Percentiles rank a stretch among this genome's conserved stretches.
Conservation (phyloP, 2,113 vertebrate genomes). For the Corvus hawaiiensis region DNA sequence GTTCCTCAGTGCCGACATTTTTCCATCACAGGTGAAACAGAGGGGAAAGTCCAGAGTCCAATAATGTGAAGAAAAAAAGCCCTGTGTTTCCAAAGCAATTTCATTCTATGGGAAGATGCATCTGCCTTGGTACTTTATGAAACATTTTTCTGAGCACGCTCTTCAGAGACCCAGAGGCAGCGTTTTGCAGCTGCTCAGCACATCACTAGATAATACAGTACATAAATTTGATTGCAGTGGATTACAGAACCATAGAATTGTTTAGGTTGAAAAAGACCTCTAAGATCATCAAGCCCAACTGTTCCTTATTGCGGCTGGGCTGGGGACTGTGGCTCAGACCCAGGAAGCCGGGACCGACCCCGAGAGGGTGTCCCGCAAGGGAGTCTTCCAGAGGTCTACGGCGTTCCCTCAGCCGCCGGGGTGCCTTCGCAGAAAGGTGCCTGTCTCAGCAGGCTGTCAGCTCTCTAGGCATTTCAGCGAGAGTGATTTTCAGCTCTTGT, state of each 20-base stretch:
- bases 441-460: too few relatives aligned
- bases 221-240: background rate
- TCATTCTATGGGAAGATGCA: background rate
- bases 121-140: background rate
- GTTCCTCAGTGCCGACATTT: background rate
- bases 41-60: background rate
- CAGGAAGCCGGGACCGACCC: too few relatives aligned
- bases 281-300: background rate
- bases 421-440: too few relatives aligned
- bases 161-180: background rate
- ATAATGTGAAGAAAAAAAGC: background rate
- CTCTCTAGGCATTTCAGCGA: too few relatives aligned
- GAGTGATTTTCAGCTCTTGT: too few relatives aligned
- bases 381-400: too few relatives aligned
- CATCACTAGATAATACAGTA: background rate
- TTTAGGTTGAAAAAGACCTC: background rate
- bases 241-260: background rate
- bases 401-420: too few relatives aligned
- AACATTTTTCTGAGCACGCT: background rate
- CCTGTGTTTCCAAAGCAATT: background rate
- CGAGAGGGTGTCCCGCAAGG: too few relatives aligned
- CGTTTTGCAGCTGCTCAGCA: background rate
- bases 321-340: too few relatives aligned
- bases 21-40: background rate
- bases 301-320: background rate